Evolutionary conservation across 2,888 invertebrate genomes (phyloP), one percentile per base, ranked within the genome.

Genomic region (Sesia bembeciformis): DNA sequence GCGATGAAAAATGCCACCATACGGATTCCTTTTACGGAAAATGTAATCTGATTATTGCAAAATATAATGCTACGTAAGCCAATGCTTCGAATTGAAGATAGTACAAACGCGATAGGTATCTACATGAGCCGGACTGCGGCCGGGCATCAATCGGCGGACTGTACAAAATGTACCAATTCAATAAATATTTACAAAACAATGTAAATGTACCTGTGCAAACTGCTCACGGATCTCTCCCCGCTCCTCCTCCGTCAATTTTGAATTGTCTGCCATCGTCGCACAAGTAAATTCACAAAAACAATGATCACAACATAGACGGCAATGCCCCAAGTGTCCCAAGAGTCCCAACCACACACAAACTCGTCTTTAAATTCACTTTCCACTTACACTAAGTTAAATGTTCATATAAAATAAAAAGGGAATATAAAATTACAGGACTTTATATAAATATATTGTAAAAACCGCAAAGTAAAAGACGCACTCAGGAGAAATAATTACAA

Each of bases 221-320:
- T 94, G 94, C 84, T 94, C 94, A 72, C 91, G 91, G 71, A 95
- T 92, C 86, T 95, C 95, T 60, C 92, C 85, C 68, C 92, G 91
- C 86, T 95, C 94, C 74, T 95, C 94, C 57, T 90, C 90, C 58
- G 91, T 92, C 73, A 93, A 81, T 81, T 90, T 91, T 64, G 90
- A 82, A 78, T 90, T 87, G 74, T 89, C 88, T 78, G 89, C 84
- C 89, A 90, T 89, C 63, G 74, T 83, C n/a, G 40, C 79, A 71
- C 70, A 70, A 66, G 68, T 76, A 70, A 70, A 72, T 70, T 74
- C 82, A 84, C 81, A 81, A 77, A 82, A 52, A 80, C 74, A 74
- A 72, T 66, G 70, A 76, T 76, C 84, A 85, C 74, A 72, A 76
- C 85, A 84, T 81, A 70, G 63, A 82, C 73, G 58, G 61, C 63